These are phyloP conservation scores for Wiebesia pumilae DNA, from an alignment of 1,140 invertebrate species.

Conservation along the genomic window DNA sequence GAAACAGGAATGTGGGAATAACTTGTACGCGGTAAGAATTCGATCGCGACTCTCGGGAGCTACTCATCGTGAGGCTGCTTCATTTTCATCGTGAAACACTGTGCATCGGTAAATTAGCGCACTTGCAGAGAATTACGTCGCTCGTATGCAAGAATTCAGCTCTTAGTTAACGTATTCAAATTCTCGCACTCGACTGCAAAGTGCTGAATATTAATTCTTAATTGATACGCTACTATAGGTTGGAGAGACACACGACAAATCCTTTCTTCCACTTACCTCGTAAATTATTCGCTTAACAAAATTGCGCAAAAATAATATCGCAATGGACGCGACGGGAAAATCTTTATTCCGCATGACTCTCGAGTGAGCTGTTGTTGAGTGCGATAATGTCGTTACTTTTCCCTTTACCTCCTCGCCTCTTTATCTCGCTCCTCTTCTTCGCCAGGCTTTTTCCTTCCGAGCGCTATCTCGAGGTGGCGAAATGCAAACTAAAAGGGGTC, in stretches of 20 bases:
- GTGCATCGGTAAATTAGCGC: no score
- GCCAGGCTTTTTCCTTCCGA: constrained; percentile 1
- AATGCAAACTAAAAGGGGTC: constrained; percentile 63
- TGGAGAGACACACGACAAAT: constrained; percentile 4
- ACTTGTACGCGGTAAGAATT: no score
- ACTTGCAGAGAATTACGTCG: background rate
- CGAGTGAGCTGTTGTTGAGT: background rate
- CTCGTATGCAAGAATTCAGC: background rate
- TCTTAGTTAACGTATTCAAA: background rate
- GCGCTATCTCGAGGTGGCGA: constrained; percentile 57
- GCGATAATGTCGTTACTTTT: constrained; percentile 27
- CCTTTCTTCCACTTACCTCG: constrained; percentile 10
- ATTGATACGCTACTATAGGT: background rate
- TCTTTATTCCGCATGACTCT: background rate
- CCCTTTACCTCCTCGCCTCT: background rate
- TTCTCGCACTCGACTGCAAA: background rate
- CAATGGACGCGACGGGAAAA: background rate
- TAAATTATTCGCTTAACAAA: background rate
- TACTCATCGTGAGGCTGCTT: no score
- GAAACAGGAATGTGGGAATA: no score
- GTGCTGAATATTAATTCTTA: background rate
- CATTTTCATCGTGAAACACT: no score
- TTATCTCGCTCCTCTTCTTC: constrained; percentile 8
- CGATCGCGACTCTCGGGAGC: no score
- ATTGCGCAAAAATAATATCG: background rate